Conservation (phyloP, 92 coral and sea anemone species). For the Pocillopora meandrina region DNA sequence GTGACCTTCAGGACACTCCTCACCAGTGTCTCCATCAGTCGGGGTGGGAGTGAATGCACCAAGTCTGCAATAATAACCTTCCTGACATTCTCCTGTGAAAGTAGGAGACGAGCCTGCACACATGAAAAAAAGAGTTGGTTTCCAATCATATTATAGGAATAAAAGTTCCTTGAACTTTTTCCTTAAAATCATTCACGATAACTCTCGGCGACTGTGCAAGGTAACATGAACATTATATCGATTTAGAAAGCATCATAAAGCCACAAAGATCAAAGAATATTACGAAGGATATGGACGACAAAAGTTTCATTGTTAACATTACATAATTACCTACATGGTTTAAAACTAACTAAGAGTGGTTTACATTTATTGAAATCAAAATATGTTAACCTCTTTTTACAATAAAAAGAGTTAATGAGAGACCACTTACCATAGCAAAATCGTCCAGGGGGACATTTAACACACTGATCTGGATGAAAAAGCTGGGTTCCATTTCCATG, state of each 20-base stretch:
- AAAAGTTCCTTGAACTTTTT: too few species aligned
- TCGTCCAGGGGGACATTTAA: slow-evolving; percentile 90
- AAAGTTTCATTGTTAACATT: too few species aligned
- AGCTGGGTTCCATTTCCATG: slow-evolving; percentile 86
- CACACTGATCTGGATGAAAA: slow-evolving; percentile 80
- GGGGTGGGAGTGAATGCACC: slow-evolving; percentile 88
- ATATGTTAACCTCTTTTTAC: background rate
- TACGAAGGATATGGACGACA: too few species aligned
- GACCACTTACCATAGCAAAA: slow-evolving; percentile 80
- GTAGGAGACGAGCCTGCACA: slow-evolving; percentile 81
- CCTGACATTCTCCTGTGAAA: slow-evolving; percentile 78
- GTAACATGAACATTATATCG: too few species aligned
- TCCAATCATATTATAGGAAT: too few species aligned
- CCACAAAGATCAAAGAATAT: too few species aligned
- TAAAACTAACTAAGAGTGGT: background rate
- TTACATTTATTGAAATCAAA: background rate
- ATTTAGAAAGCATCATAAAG: too few species aligned
- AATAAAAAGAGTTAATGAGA: background rate
- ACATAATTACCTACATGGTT: too few species aligned
- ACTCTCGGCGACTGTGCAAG: too few species aligned
- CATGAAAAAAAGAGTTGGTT: background rate
- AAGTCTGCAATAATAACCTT: slow-evolving; percentile 88
- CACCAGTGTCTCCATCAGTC: slow-evolving; percentile 78
- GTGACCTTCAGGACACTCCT: slow-evolving; percentile 90
- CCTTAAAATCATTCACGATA: too few species aligned